phyloP scores from a whole-genome alignment of 37 sponge, comb jelly and placozoan genomes.

The Cladorhizidae sp. region DNA sequence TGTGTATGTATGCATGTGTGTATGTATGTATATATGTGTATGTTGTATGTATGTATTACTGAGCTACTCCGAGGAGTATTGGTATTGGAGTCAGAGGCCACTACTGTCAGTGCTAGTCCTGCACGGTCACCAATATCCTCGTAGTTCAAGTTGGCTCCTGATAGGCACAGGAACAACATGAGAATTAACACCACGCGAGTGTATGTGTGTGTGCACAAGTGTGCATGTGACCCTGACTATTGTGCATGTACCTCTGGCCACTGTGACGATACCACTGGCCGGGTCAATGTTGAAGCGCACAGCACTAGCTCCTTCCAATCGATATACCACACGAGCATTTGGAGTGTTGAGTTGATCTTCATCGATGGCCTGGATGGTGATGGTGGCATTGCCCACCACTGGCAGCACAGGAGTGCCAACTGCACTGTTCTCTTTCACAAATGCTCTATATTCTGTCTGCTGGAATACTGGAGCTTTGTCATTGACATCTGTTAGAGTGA shows the following conservation, averaged over 20 bases:
- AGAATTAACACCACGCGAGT: neutral
- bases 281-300: slow-evolving; percentile 29
- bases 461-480: slow-evolving; percentile 36
- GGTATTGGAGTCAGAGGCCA: slow-evolving; percentile 34
- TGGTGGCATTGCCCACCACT: slow-evolving; percentile 21
- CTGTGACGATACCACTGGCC: slow-evolving; percentile 37
- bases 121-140: slow-evolving; percentile 18
- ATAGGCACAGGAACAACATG: too few species aligned
- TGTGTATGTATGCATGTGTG: too few species aligned
- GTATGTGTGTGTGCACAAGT: too few species aligned
- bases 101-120: slow-evolving; percentile 6
- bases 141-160: slow-evolving; percentile 36
- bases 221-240: too few species aligned
- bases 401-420: slow-evolving; percentile 27
- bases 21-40: too few species aligned
- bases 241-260: slow-evolving; percentile 15
- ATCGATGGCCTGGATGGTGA: slow-evolving; percentile 45
- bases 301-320: slow-evolving; percentile 10
- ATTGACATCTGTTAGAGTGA: slow-evolving; percentile 44
- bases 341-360: slow-evolving; percentile 31
- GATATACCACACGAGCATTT: slow-evolving; percentile 34
- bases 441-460: neutral
- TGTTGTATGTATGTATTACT: neutral
- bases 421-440: slow-evolving; percentile 37
- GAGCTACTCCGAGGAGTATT: slow-evolving; percentile 1